Base-by-base conservation (phyloP, 2,888 invertebrate species). In the Oligia latruncula region DNA sequence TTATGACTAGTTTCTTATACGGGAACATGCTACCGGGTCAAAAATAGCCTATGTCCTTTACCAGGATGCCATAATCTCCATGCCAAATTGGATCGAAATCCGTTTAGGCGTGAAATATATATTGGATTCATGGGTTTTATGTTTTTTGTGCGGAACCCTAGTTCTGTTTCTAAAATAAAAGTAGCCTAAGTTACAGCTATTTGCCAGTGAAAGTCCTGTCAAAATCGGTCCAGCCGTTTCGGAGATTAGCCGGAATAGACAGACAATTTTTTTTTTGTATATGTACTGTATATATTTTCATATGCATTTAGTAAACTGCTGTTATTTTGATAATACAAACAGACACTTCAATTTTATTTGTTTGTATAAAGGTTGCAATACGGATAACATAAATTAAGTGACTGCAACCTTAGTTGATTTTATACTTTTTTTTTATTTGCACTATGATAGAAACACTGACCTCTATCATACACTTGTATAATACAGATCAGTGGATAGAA, bases 321-420 rank as follows among this genome's bases (percentile, higher is more conserved):
- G 4, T 58, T 58, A 58, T 58, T 58, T 58, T 58, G 4, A 58
- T 23, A 58, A n/a, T 58, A 11, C 11, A 58, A 23, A 23, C 23
- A 58, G 23, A 4, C 23, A 23, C 23, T 58, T 58, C 4, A 58
- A 58, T 58, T n/a, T 9, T 58, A 11, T 58, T 58, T 23, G 23
- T 58, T 58, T 58, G 23, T 23, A 58, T 58, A 58, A 23, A 70
- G 55, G 23, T 65, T 49, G 55, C 20, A 81, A 71, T 40, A 29
- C 58, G 15, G 6, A 66, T 55, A 58, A 46, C 43, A n/a, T 67
- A 40, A 35, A 52, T 68, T 29, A 58, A n/a, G 9, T 40, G n/a
- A n/a, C 43, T 29, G 46, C 5, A 15, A 49, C 13, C 0, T 72
- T 60, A 29, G 20, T 64, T 70, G 43, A 20, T 8, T 52, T 9